Base-by-base conservation (phyloP, 2,888 invertebrate genomes). In the Diarsia dahlii region DNA sequence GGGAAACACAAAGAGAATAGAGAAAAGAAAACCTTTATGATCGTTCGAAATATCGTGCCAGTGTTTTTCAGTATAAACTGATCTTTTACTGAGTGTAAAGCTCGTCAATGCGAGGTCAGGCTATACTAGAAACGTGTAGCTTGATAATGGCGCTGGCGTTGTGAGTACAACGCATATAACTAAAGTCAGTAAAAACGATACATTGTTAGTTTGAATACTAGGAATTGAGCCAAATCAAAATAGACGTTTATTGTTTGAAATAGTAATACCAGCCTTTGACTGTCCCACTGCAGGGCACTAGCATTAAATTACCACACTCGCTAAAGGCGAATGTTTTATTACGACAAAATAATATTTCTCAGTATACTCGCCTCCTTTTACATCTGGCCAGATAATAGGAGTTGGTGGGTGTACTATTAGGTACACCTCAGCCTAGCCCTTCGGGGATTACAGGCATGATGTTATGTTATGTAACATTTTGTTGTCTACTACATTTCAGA, bases 141-240 rank as follows among this genome's bases (percentile, higher is more conserved):
- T 34, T 34, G 6, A 39, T 52, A 45, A 50, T 45, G 39, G 9
- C 5, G 9, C 8, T 45, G 39, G 9, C 5, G 9, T 12, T 1
- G 0, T 34, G 52, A 70, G 12, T 67, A 58, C n/a, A 69, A 28
- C 12, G 50, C 28, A 34, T 63, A 69, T 71, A 46, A 68, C 28
- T 64, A 9, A 66, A 70, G 52, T 70, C 63, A 68, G 45, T 69
- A 50, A 68, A 65, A 68, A 65, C 68, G 23, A 68, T 69, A 83
- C 82, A 67, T 62, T 67, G 74, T 80, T 45, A 56, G 48, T 62
- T 71, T 67, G 3, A 60, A 73, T 82, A 70, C 71, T 45, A 71
- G 34, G 79, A 83, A 82, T 54, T 68, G 58, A 52, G 50, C 54
- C n/a, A 62, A 73, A 45, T 45, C 0, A 45, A 63, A 12, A 62